A percentile compares a stretch with the other conserved stretches of the same genome.
Evolutionary conservation across 2,888 invertebrate genomes (phyloP).

Genomic region (Hylaea fasciaria): DNA sequence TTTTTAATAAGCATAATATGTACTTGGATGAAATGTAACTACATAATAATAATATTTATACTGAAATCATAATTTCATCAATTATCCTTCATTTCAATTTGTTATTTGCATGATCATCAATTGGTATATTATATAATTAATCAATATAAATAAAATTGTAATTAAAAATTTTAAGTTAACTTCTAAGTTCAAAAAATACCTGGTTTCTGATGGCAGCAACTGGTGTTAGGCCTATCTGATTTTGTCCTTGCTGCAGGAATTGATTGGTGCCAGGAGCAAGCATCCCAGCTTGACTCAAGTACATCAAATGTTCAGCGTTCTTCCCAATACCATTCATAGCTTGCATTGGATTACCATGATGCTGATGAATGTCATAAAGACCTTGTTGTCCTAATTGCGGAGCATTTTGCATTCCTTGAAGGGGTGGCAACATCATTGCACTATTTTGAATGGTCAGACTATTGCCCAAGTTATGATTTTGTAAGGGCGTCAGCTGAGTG

Average conservation of each 20-base stretch:
- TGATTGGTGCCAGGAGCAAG: slow-evolving; percentile 86
- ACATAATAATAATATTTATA: too few species aligned
- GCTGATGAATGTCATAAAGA: slow-evolving; percentile 79
- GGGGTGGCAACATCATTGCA: slow-evolving; percentile 80
- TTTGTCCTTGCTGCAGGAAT: slow-evolving; percentile 87
- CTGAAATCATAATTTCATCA: too few species aligned
- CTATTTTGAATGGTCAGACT: slow-evolving; percentile 76
- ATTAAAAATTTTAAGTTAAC: too few species aligned
- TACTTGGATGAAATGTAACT: too few species aligned
- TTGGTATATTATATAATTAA: too few species aligned
- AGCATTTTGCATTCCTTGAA: slow-evolving; percentile 81
- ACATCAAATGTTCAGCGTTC: slow-evolving; percentile 81
- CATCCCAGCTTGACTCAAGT: slow-evolving; percentile 82
- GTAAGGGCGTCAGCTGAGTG: slow-evolving; percentile 82
- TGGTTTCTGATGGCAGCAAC: slow-evolving; percentile 79
- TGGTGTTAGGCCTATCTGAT: slow-evolving; percentile 82
- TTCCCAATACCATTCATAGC: slow-evolving; percentile 82
- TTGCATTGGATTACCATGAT: slow-evolving; percentile 78
- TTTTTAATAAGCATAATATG: too few species aligned
- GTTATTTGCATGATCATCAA: too few species aligned
- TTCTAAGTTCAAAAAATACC: too few species aligned
- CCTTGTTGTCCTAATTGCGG: slow-evolving; percentile 82
- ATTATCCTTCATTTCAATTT: too few species aligned
- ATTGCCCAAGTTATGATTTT: slow-evolving; percentile 78
- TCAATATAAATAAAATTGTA: neutral